These are phyloP conservation scores for Helicolenus hilgendorfi DNA, from an alignment of 2,797 vertebrate genomes.

Conservation along the genomic window DNA sequence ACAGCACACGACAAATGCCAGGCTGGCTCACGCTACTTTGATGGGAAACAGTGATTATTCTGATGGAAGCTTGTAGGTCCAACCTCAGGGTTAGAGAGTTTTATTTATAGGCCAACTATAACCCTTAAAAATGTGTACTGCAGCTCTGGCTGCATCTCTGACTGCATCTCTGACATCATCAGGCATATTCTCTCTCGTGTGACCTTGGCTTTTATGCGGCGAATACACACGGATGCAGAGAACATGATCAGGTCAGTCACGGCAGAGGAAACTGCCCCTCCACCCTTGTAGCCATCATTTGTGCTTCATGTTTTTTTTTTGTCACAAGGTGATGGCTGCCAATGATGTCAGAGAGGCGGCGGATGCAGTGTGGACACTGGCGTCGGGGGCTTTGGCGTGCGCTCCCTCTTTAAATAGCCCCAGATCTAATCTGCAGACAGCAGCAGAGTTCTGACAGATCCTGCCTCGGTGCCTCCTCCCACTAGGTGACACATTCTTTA, in stretches of 20 bases:
- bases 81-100: conserved; percentile 45
- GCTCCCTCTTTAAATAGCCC: conserved; percentile 88
- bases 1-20: conserved; percentile 29
- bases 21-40: conserved; percentile 51
- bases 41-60: conserved; percentile 70
- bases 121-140: conserved; percentile 29
- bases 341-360: conserved; percentile 69
- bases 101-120: conserved; percentile 58
- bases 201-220: conserved; percentile 71
- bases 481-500: conserved; percentile 89
- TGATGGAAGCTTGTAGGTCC: conserved; percentile 47
- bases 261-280: conserved; percentile 7
- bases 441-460: conserved; percentile 90
- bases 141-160: conserved; percentile 33
- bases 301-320: conserved; percentile 34
- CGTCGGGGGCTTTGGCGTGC: conserved; percentile 55
- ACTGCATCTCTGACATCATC: conserved; percentile 64
- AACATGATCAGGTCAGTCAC: conserved; percentile 57
- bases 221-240: conserved; percentile 31
- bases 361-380: conserved; percentile 69
- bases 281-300: conserved; percentile 40
- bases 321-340: conserved; percentile 67
- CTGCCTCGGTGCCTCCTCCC: conserved; percentile 86
- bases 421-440: conserved; percentile 91
- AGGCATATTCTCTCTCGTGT: conserved; percentile 38